These are phyloP conservation scores for Brachionus calyciflorus DNA, from an alignment of 1,140 invertebrate species.

Conservation along the genomic window DNA sequence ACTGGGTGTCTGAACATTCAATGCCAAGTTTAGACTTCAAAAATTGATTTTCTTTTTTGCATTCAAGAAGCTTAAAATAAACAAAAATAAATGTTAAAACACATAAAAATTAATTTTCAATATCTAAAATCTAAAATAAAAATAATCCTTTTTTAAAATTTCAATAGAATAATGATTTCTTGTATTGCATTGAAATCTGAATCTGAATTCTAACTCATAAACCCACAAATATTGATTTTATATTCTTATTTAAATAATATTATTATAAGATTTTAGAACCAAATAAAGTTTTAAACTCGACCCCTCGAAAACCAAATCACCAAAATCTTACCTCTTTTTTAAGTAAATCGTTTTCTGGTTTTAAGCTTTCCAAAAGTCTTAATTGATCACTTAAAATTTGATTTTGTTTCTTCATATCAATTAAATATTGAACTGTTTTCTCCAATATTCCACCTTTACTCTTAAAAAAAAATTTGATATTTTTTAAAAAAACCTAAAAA, in stretches of 20 bases:
- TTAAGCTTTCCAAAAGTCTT: not conserved
- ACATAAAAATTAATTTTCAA: not conserved
- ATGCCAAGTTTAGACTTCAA: not conserved
- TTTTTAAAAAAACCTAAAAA: not conserved
- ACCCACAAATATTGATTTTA: too few relatives aligned
- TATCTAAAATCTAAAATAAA: too few relatives aligned
- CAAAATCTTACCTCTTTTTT: not conserved
- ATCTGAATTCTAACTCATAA: too few relatives aligned
- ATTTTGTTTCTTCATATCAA: slow-evolving; percentile 1
- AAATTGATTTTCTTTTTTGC: slow-evolving; percentile 37
- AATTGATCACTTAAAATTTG: not conserved
- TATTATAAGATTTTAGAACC: too few relatives aligned
- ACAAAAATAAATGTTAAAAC: not conserved
- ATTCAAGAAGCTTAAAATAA: not conserved
- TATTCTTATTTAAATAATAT: too few relatives aligned
- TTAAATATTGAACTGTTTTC: slow-evolving; percentile 35
- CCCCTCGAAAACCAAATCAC: too few relatives aligned
- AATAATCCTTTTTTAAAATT: too few relatives aligned
- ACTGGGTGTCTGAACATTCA: not conserved
- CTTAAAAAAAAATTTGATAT: not conserved
- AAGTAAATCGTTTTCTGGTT: slow-evolving; percentile 9
- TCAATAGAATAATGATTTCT: too few relatives aligned
- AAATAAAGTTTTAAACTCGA: too few relatives aligned
- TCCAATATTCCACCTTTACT: slow-evolving; percentile 37
- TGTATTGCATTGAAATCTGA: too few relatives aligned